Conservation (phyloP, 2,113 vertebrate species). For the Lophotis ruficrista region DNA sequence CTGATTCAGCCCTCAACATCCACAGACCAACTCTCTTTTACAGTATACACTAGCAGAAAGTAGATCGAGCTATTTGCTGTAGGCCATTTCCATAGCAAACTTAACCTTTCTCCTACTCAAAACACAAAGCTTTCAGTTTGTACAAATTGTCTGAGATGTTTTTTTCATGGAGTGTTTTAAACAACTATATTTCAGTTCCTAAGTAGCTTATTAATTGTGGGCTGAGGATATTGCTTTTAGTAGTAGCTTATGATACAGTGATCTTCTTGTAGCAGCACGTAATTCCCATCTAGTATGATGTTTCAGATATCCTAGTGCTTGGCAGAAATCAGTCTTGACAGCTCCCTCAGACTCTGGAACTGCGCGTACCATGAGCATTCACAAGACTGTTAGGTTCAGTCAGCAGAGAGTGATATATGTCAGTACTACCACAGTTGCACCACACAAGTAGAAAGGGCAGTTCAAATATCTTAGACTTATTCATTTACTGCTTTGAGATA, state of each 20-base stretch:
- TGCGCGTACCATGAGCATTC: background rate
- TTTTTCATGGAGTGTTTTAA: background rate
- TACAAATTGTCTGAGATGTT: background rate
- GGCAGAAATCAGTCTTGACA: conserved; percentile 1
- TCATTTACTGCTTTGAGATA: background rate
- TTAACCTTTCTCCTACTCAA: background rate
- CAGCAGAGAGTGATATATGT: background rate
- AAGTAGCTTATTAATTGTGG: background rate
- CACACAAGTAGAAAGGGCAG: background rate
- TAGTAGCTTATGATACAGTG: background rate
- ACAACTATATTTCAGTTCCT: background rate
- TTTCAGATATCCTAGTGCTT: background rate
- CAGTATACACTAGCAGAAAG: background rate
- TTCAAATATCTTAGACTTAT: background rate
- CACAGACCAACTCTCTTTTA: background rate
- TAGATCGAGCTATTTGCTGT: background rate
- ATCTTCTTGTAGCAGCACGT: background rate
- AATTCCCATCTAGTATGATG: background rate
- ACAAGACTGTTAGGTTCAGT: background rate
- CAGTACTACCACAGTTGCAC: background rate
- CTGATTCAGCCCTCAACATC: background rate
- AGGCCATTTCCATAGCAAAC: background rate
- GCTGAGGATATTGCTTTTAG: background rate
- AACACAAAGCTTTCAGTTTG: background rate
- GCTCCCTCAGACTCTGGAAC: background rate